Evolutionary conservation across 2,888 invertebrate species (phyloP), one percentile per base, ranked within the genome.

Genomic region (Drosophila longiperda): DNA sequence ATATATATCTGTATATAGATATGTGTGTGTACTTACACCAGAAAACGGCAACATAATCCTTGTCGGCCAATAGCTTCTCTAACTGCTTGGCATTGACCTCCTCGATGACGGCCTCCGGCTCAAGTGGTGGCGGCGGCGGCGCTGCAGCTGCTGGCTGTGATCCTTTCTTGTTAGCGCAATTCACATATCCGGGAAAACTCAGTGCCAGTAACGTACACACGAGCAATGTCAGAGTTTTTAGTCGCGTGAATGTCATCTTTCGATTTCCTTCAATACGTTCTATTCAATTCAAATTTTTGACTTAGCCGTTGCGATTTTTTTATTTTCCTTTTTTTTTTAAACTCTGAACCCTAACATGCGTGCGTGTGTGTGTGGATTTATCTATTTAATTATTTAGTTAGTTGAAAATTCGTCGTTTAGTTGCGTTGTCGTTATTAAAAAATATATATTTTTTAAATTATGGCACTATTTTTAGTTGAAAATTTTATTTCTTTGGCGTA

Each of bases 41-140:
- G 94, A 97, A 98, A 94, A 98, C 98, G 93, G 98, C 98, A 93
- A 98, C 97, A 95, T 97, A 97, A 94, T 97, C 97, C 95, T 97
- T 97, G 91, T 97, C 97, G 94, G 96, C 95, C 93, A 98, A 95
- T 91, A 97, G 95, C 93, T 97, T 96, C 93, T 97, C 98, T 94
- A 98, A 95, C 94, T 97, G 97, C 94, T 97, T 98, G 93, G 97
- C 96, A 94, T 97, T 97, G 94, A 98, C 97, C 94, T 98, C 97
- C 94, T 98, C 97, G 95, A 98, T 98, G 94, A 97, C 96, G 93
- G 97, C 95, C 92, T 96, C 96, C 90, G 93, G 92, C 65, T 92
- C 92, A 62, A 90, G 78, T 58, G 91, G 83, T 68, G 85, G 82
- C 61, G 91, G 83, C 69, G 85, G 82, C 62, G 89, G 66, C 53